Base-by-base conservation (phyloP, 2,888 invertebrate genomes). In the Pediacus dermestoides region DNA sequence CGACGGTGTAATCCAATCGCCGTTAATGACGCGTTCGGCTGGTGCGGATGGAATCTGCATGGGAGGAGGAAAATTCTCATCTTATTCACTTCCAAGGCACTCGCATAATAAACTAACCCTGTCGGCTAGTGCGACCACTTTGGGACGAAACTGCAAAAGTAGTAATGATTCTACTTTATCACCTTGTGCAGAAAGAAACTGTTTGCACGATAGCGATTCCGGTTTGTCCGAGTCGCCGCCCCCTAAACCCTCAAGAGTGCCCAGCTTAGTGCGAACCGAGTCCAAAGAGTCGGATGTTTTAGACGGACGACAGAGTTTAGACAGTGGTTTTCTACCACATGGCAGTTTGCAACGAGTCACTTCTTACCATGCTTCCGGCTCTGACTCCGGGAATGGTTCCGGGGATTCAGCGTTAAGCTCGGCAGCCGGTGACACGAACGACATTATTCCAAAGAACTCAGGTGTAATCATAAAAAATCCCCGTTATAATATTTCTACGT, bases 371-470 rank as follows among this genome's bases (percentile, higher is more conserved):
- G 84, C 87, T 0, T 88, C 88, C 15, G 89, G 89, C 1, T 89
- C 89, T 0, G 90, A 91, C 69, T 90, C 89, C 1, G 90, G 90
- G 1, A 90, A 90, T 58, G 90, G 89, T 0, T 89, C 89, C 0
- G 90, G 89, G 0, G 90, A 90, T 66, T 87, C 87, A 0, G 81
- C 82, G 1, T 77, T 83, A 57, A 85, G 83, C 54, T 82, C 82
- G 3, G 82, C 79, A 0, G 73, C 75, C 2, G 52, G 50, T 1
- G 58, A 58, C 43, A 30, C 46, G 12, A 38, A 30, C 2, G 48
- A 60, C 44, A 7, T 55, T 30, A 26, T 10, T 16, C 55, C 45
- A 12, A 55, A 48, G 44, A 42, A 44, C 21, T 35, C 46, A 35
- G 82, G 82, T 1, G 82, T 83, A 9, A 72, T 82, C 12, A 81